A percentile compares a stretch with the other conserved stretches of the same genome.
Conservation (phyloP, 2,888 invertebrate species). For the Zygogramma bicolorata region DNA sequence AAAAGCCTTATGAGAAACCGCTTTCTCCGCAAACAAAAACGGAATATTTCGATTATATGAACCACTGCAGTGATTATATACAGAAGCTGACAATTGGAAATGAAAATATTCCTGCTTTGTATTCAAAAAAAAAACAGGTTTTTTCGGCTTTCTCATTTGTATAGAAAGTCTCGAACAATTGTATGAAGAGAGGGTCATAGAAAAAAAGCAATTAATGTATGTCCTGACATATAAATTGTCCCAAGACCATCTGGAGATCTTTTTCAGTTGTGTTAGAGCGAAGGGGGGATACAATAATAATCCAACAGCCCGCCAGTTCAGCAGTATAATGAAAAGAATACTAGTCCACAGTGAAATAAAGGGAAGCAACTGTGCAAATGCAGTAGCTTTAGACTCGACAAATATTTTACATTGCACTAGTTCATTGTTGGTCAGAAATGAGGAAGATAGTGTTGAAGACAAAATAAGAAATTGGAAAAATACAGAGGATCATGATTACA, state of each 20-base stretch:
- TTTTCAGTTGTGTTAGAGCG: constrained; percentile 38
- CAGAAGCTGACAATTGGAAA: background rate
- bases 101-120: background rate
- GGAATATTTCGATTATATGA: constrained; percentile 9
- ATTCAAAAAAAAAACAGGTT: background rate
- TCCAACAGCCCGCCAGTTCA: constrained; percentile 35
- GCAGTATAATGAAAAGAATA: constrained; percentile 28
- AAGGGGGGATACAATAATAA: constrained; percentile 41
- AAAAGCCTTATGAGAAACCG: background rate
- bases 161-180: constrained; percentile 23
- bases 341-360: constrained; percentile 34
- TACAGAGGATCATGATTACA: constrained; percentile 8
- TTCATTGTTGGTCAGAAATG: background rate
- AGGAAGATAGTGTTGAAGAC: background rate
- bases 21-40: background rate
- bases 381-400: constrained; percentile 25
- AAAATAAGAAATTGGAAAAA: constrained; percentile 17
- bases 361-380: constrained; percentile 11
- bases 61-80: background rate
- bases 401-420: constrained; percentile 15
- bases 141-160: background rate
- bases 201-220: constrained; percentile 15
- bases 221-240: constrained; percentile 37
- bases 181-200: constrained; percentile 18
- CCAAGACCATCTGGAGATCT: constrained; percentile 40